Evolutionary conservation across 1,140 invertebrate species (phyloP).

Genomic region (Acromyrmex heyeri): DNA sequence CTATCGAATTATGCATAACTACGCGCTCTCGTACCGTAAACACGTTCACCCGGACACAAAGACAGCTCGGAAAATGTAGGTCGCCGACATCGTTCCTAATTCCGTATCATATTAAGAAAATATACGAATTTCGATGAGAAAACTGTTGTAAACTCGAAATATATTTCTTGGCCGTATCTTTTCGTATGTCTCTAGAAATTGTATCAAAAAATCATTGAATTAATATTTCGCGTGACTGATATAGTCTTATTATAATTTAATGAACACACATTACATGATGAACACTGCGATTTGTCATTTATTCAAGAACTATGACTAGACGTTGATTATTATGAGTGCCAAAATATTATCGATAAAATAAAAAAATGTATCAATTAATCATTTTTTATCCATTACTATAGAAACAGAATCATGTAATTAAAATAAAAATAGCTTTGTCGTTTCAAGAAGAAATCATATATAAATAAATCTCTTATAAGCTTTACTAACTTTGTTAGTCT

Average conservation of each 20-base stretch:
- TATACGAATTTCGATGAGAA: background rate
- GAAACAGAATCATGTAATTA: background rate
- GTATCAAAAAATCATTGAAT: background rate
- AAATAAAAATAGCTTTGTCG: too few species aligned
- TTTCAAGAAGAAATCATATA: too few species aligned
- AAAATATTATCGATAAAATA: background rate
- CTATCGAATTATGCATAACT: slow-evolving; percentile 62
- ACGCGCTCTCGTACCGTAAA: slow-evolving; percentile 24
- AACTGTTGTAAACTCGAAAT: background rate
- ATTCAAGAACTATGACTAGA: background rate
- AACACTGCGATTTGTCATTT: background rate
- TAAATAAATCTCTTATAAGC: too few species aligned
- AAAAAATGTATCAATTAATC: background rate
- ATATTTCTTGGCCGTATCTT: background rate
- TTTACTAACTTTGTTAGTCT: too few species aligned
- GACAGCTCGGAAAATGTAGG: slow-evolving; percentile 25
- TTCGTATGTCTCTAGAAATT: background rate
- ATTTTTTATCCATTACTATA: background rate
- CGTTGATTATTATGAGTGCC: background rate
- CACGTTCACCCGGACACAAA: slow-evolving; percentile 5
- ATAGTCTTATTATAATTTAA: background rate
- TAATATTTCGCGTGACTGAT: background rate
- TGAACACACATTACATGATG: too few species aligned
- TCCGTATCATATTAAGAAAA: background rate
- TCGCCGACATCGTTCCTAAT: slow-evolving; percentile 44